Percentiles rank a stretch among this genome's conserved stretches.
Conservation (phyloP, 2,113 vertebrate genomes). For the Ardeotis arabs region DNA sequence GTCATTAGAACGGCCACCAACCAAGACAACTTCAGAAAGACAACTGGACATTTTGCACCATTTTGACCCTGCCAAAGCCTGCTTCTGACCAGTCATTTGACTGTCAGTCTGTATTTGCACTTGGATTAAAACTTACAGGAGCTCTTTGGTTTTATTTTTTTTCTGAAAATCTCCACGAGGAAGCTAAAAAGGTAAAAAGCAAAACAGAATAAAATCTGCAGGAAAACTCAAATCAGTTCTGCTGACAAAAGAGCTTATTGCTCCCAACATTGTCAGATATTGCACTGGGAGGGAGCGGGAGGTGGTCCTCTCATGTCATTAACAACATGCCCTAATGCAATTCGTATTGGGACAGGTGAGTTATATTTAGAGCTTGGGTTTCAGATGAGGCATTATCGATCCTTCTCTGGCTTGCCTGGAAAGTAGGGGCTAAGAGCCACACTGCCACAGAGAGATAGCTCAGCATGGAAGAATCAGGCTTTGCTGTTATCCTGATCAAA, state of each 20-base stretch:
- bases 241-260: not conserved
- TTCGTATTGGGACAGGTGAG: not conserved
- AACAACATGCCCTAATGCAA: not conserved
- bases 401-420: not conserved
- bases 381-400: not conserved
- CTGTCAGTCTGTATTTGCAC: not conserved
- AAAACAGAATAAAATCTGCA: not conserved
- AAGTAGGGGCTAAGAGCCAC: not conserved
- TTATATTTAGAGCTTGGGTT: not conserved
- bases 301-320: not conserved
- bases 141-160: not conserved
- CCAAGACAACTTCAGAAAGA: not conserved
- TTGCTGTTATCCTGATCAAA: not conserved
- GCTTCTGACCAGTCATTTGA: not conserved
- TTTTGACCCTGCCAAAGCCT: not conserved
- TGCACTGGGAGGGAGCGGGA: not conserved
- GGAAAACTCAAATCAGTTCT: not conserved
- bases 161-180: not conserved
- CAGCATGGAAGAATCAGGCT: not conserved
- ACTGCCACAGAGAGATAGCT: rapidly evolving
- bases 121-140: not conserved
- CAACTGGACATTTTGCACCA: not conserved
- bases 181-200: not conserved
- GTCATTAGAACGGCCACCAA: not conserved
- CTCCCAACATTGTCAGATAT: not conserved